Conservation (phyloP, 2,797 vertebrate genomes). For the Lates japonicus region DNA sequence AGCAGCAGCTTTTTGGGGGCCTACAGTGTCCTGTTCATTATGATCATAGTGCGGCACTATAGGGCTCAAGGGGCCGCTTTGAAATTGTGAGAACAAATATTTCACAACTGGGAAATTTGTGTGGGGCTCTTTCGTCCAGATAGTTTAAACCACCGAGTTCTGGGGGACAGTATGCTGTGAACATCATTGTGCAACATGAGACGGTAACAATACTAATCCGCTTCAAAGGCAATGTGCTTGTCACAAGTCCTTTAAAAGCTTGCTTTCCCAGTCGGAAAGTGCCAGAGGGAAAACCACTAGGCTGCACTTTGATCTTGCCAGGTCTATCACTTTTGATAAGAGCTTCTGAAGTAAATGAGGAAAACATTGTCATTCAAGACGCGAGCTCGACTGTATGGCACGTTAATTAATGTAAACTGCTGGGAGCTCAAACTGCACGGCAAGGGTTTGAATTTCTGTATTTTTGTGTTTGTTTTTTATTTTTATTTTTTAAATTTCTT, state of each 20-base stretch:
- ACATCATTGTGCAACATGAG: slow-evolving; percentile 79
- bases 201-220: slow-evolving; percentile 76
- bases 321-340: slow-evolving; percentile 79
- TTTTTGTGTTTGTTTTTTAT: not conserved
- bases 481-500: not conserved
- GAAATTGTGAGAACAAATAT: slow-evolving; percentile 81
- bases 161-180: slow-evolving; percentile 63
- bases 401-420: slow-evolving; percentile 64
- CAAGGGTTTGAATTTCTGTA: slow-evolving; percentile 22
- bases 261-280: slow-evolving; percentile 71
- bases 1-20: slow-evolving; percentile 62
- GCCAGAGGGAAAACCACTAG: slow-evolving; percentile 72
- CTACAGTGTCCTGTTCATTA: slow-evolving; percentile 64
- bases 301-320: slow-evolving; percentile 82
- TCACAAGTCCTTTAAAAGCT: slow-evolving; percentile 80
- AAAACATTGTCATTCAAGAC: slow-evolving; percentile 73
- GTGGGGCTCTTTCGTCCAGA: slow-evolving; percentile 49
- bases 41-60: slow-evolving; percentile 63
- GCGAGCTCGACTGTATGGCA: slow-evolving; percentile 37
- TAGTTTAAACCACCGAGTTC: slow-evolving; percentile 62
- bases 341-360: slow-evolving; percentile 70
- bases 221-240: slow-evolving; percentile 83
- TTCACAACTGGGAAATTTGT: slow-evolving; percentile 71
- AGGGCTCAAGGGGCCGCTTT: slow-evolving; percentile 77
- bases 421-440: slow-evolving; percentile 36